A percentile compares a stretch with the other conserved stretches of the same genome.
Conservation (phyloP, 2,797 vertebrate genomes). For the Okamejei kenojei region DNA sequence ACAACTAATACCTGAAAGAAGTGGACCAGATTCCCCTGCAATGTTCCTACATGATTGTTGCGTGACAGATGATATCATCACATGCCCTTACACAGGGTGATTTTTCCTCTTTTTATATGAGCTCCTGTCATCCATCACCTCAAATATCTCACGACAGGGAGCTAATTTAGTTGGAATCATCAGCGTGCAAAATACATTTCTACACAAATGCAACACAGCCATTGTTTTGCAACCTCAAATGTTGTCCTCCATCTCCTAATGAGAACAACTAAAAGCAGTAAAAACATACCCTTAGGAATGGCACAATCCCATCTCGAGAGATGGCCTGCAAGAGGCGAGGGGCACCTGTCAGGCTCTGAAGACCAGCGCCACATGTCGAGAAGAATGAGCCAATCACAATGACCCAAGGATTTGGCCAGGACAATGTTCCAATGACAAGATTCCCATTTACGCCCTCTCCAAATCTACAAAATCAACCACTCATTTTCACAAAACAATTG, state of each 20-base stretch:
- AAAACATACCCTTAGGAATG: constrained; percentile 76
- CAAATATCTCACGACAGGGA: background rate
- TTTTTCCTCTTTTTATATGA: background rate
- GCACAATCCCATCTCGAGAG: constrained; percentile 84
- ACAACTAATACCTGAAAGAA: no score
- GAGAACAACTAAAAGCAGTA: background rate
- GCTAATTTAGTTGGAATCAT: background rate
- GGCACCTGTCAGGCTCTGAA: constrained; percentile 92
- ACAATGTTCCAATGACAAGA: constrained; percentile 85
- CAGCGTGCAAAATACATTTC: background rate
- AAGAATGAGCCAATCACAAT: constrained; percentile 95
- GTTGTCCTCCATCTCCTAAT: constrained; percentile 37
- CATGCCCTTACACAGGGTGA: background rate
- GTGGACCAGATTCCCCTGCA: no score
- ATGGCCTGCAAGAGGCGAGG: constrained; percentile 93
- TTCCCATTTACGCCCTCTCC: constrained; percentile 89
- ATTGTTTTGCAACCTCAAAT: background rate
- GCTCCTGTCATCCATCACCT: background rate
- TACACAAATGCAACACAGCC: background rate
- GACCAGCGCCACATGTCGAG: constrained; percentile 89
- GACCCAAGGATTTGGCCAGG: constrained; percentile 93
- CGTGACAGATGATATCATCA: no score
- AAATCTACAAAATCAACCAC: constrained; percentile 60
- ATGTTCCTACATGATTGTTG: no score
- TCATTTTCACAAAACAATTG: background rate